A percentile compares a stretch with the other conserved stretches of the same genome.
Conservation (phyloP, 1,140 invertebrate species). For the Chironomus tepperi region DNA sequence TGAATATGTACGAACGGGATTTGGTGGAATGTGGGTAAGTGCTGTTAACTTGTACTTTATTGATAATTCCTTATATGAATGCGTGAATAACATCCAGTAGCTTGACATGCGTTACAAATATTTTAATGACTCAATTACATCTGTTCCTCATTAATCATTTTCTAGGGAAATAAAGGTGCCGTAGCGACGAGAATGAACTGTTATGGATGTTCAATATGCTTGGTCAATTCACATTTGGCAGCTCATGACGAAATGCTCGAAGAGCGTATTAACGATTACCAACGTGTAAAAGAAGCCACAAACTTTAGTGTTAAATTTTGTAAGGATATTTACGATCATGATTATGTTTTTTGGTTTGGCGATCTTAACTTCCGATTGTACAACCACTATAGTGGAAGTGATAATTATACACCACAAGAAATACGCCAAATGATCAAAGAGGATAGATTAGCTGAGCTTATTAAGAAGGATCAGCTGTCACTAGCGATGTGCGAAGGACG, state of each 20-base stretch:
- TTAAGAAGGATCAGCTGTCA: conserved; percentile 64
- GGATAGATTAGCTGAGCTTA: conserved; percentile 52
- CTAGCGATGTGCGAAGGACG: conserved; percentile 56
- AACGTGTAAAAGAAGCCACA: conserved; percentile 67
- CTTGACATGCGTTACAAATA: no score
- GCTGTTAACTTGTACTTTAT: conserved; percentile 8
- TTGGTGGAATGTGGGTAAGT: conserved; percentile 77
- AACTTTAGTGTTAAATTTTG: conserved; percentile 62
- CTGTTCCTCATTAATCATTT: conserved; percentile 31
- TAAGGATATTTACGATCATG: conserved; percentile 78
- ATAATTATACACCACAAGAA: conserved; percentile 50
- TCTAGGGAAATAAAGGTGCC: conserved; percentile 91
- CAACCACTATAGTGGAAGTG: conserved; percentile 35
- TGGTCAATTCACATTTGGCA: conserved; percentile 82
- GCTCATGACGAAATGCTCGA: conserved; percentile 74
- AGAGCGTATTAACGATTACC: conserved; percentile 77
- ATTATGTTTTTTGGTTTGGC: conserved; percentile 91
- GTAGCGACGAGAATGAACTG: conserved; percentile 77
- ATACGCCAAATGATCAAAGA: conserved; percentile 58
- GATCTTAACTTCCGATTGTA: conserved; percentile 86
- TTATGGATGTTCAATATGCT: conserved; percentile 75
- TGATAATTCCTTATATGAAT: not conserved
- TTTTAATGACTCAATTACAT: not conserved
- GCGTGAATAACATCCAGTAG: no score
- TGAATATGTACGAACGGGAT: conserved; percentile 76